These are phyloP conservation scores for Eucriotettix oculatus DNA, from an alignment of 2,888 invertebrate species.

Conservation along the genomic window DNA sequence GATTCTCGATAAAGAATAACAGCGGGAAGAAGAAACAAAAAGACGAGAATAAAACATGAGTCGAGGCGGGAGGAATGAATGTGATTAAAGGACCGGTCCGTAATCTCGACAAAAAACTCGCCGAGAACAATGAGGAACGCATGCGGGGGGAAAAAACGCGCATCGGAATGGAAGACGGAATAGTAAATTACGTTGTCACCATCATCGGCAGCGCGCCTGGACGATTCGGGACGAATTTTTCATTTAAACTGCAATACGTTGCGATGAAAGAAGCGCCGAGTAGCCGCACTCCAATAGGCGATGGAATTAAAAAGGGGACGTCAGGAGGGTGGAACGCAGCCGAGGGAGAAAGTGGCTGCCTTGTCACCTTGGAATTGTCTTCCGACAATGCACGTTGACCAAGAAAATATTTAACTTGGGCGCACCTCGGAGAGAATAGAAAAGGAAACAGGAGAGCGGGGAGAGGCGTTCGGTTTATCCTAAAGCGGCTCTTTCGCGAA, in stretches of 20 bases:
- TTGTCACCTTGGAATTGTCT: too few relatives aligned
- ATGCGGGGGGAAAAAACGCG: too few relatives aligned
- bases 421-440: too few relatives aligned
- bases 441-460: not conserved
- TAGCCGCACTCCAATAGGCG: not conserved
- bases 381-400: too few relatives aligned
- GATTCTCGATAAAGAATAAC: slow-evolving; percentile 11
- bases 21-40: slow-evolving; percentile 4
- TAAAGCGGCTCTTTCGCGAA: not conserved
- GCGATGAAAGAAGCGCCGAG: not conserved
- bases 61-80: not conserved
- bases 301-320: not conserved
- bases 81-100: not conserved
- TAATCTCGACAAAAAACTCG: too few relatives aligned
- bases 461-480: not conserved
- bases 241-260: not conserved
- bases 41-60: not conserved
- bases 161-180: too few relatives aligned
- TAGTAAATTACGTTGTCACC: too few relatives aligned
- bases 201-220: too few relatives aligned
- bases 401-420: too few relatives aligned
- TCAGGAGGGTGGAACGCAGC: too few relatives aligned
- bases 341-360: too few relatives aligned
- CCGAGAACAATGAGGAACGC: too few relatives aligned
- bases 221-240: not conserved